phyloP scores from a whole-genome alignment of 1,140 invertebrate genomes.

The Lineus longissimus region DNA sequence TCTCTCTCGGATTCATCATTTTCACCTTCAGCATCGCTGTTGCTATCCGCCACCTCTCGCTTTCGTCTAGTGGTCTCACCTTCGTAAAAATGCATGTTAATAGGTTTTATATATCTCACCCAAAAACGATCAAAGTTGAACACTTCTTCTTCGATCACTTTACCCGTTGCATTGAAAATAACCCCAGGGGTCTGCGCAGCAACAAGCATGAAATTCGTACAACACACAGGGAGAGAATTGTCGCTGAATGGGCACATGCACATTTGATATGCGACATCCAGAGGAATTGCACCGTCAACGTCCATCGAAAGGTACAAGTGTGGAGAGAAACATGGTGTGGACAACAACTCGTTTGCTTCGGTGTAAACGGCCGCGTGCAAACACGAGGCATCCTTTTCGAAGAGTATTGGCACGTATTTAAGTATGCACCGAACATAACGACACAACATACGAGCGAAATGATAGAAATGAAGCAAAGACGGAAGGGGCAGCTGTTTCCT shows the following conservation, averaged over 20 bases:
- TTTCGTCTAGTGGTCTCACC: too few species aligned
- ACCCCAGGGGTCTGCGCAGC: neutral
- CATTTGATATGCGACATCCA: neutral
- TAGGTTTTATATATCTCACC: neutral
- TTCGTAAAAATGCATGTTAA: slow-evolving; percentile 1
- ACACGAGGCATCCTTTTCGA: neutral
- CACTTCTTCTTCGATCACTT: neutral
- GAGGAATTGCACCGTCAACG: neutral
- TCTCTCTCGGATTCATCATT: too few species aligned
- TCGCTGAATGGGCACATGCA: neutral
- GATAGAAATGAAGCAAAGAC: too few species aligned
- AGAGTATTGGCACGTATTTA: neutral
- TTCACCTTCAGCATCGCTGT: neutral
- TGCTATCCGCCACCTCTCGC: neutral
- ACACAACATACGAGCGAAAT: neutral
- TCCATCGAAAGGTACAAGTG: slow-evolving; percentile 2
- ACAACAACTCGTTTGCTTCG: neutral
- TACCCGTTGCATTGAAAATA: neutral
- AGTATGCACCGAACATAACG: neutral
- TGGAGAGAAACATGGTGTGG: neutral
- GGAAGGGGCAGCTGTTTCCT: too few species aligned
- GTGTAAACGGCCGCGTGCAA: neutral
- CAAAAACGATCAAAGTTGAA: slow-evolving; percentile 4
- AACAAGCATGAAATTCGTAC: neutral
- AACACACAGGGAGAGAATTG: neutral